Evolutionary conservation across 2,888 invertebrate genomes (phyloP), one percentile per base, ranked within the genome.

Genomic region (Danaus chrysippus): DNA sequence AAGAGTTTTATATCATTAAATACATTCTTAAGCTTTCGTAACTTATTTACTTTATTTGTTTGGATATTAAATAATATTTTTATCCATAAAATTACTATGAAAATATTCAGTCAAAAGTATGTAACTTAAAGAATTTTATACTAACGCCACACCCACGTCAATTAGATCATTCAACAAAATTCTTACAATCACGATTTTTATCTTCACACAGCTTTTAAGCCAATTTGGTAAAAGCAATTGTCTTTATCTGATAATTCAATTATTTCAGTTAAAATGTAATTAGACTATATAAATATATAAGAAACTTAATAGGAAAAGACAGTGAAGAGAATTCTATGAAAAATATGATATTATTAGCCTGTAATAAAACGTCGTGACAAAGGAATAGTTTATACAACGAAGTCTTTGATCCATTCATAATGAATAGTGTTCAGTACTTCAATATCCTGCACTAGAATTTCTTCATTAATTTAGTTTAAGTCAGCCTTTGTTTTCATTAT

Each of bases 161-260:
- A 34, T 62, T 66, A 54, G 46, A 61, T 54, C 41, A 42, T 62
- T 64, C 61, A 23, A 62, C 61, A 59, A 66, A 64, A 56, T 62
- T 58, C 55, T 41, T 46, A 44, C 43, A 23, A 11, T 59, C 44
- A 43, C 54, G 58, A 57, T 62, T 46, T 57, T 56, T 65, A 65
- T 65, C 63, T 65, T 54, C 34, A 62, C 60, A 42, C 59, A 57
- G 44, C 54, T 42, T 23, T 43, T 61, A 54, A 23, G 15, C 13
- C 56, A 66, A 66, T 62, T 62, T 53, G 62, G 62, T 64, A 56
- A 62, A 62, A 60, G 55, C 54, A 17, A 49, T 49, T 49, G 49
- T 3, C 17, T n/a, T 46, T 13, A 49, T 17, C 49, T 49, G 9
- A 10, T 49, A 0, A 49, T n/a, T 49, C 49, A 49, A 49, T 49